These are phyloP conservation scores for Ceramica pisi DNA, from an alignment of 2,888 invertebrate species.

Conservation along the genomic window DNA sequence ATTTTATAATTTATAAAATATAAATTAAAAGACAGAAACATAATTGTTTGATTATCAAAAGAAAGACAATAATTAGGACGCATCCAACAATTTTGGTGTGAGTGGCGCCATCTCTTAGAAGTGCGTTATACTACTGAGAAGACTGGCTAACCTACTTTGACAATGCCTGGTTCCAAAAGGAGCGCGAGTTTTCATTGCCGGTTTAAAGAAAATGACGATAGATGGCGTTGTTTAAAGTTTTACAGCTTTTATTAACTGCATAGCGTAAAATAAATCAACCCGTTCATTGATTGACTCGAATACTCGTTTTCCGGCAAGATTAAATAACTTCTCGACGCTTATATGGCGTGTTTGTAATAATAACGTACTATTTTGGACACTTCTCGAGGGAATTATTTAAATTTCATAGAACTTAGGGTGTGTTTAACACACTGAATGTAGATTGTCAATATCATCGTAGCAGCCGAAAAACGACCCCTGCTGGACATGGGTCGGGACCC, in stretches of 20 bases:
- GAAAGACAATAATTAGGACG: background rate
- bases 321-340: background rate
- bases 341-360: background rate
- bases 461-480: background rate
- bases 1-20: too few relatives aligned
- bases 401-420: too few relatives aligned
- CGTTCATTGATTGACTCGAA: slow-evolving; percentile 19
- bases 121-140: slow-evolving; percentile 39
- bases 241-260: slow-evolving; percentile 32
- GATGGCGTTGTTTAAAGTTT: slow-evolving; percentile 52
- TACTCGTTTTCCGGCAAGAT: background rate
- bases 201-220: slow-evolving; percentile 10
- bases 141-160: background rate
- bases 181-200: accelerated
- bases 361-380: background rate
- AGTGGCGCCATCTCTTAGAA: slow-evolving; percentile 68
- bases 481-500: too few relatives aligned
- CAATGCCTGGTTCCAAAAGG: background rate
- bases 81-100: background rate
- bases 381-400: background rate
- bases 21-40: too few relatives aligned
- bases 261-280: slow-evolving; percentile 37
- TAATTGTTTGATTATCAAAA: too few relatives aligned
- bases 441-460: background rate
- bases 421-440: too few relatives aligned